Conservation (phyloP, 2,888 invertebrate species). For the Ctenicera cuprea region DNA sequence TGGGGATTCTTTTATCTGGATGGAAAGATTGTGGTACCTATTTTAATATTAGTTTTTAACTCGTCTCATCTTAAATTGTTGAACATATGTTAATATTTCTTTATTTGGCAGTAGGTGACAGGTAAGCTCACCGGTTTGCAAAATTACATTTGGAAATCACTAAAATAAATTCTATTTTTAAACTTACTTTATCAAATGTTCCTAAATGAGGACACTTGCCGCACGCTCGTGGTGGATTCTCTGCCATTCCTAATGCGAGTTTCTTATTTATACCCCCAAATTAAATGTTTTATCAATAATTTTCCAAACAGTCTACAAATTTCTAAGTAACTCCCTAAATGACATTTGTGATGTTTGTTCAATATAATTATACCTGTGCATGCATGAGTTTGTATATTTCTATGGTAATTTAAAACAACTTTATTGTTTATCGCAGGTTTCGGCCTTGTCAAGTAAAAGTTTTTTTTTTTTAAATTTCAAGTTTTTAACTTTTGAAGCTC, state of each 20-base stretch:
- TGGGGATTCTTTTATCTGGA: slow-evolving; percentile 53
- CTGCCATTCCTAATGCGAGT: slow-evolving; percentile 61
- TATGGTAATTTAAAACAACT: neutral
- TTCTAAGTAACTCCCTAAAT: neutral
- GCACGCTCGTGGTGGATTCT: slow-evolving; percentile 64
- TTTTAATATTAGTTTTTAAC: too few relatives aligned
- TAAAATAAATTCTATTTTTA: neutral
- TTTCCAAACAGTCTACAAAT: slow-evolving; percentile 17
- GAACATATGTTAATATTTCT: too few relatives aligned
- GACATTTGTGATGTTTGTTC: slow-evolving; percentile 21
- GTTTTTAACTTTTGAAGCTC: too few relatives aligned
- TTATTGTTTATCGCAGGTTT: too few relatives aligned
- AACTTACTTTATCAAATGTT: slow-evolving; percentile 58
- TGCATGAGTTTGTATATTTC: neutral
- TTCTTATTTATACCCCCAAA: slow-evolving; percentile 11
- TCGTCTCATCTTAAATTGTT: too few relatives aligned
- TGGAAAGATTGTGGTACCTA: neutral
- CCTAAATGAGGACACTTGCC: slow-evolving; percentile 64
- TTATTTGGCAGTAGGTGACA: too few relatives aligned
- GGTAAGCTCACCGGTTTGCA: too few relatives aligned
- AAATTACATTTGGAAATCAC: too few relatives aligned
- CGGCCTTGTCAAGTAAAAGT: too few relatives aligned
- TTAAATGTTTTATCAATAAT: slow-evolving; percentile 45
- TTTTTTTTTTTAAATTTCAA: too few relatives aligned
- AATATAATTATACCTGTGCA: too few relatives aligned